These are phyloP conservation scores for Masticophis lateralis DNA, from an alignment of 2,797 vertebrate species.

Conservation along the genomic window DNA sequence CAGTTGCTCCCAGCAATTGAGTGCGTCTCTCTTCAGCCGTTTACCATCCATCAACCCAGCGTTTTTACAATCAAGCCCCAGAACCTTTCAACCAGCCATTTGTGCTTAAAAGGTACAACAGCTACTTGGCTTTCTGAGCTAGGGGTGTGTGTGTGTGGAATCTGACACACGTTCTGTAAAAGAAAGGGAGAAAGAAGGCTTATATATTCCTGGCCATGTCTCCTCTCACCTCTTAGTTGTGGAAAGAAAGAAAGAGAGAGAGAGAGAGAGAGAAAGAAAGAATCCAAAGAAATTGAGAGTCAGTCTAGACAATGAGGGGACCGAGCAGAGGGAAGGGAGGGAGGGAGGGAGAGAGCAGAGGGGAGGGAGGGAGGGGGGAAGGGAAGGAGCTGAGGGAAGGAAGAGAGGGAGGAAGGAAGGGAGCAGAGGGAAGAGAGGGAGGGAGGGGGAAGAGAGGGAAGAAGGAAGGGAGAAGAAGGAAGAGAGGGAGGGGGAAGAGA, in stretches of 20 bases:
- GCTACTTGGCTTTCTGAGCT: slow-evolving; percentile 29
- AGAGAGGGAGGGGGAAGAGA: too few species aligned
- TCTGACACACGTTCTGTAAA: not conserved
- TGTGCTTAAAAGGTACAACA: slow-evolving; percentile 9
- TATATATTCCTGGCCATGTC: not conserved
- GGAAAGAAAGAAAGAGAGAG: too few species aligned
- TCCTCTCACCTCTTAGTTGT: not conserved
- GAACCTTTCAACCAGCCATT: slow-evolving; percentile 14
- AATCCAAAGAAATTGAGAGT: slow-evolving; percentile 24
- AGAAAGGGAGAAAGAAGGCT: slow-evolving; percentile 9
- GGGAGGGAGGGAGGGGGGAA: too few species aligned
- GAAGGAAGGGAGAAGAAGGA: too few species aligned
- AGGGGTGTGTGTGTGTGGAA: not conserved
- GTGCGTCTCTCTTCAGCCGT: not conserved
- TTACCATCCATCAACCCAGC: slow-evolving; percentile 7
- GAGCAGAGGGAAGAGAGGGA: too few species aligned
- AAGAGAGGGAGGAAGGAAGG: too few species aligned
- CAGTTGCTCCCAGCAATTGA: not conserved
- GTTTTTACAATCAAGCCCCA: slow-evolving; percentile 43
- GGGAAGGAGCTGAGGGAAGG: too few species aligned
- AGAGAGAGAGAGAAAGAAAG: not conserved
- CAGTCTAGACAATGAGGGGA: slow-evolving; percentile 15
- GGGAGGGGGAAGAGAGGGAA: too few species aligned
- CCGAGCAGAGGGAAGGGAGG: not conserved
- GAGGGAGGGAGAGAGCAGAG: not conserved